Conservation (phyloP, 2,797 vertebrate genomes). For the Esox masquinongy region DNA sequence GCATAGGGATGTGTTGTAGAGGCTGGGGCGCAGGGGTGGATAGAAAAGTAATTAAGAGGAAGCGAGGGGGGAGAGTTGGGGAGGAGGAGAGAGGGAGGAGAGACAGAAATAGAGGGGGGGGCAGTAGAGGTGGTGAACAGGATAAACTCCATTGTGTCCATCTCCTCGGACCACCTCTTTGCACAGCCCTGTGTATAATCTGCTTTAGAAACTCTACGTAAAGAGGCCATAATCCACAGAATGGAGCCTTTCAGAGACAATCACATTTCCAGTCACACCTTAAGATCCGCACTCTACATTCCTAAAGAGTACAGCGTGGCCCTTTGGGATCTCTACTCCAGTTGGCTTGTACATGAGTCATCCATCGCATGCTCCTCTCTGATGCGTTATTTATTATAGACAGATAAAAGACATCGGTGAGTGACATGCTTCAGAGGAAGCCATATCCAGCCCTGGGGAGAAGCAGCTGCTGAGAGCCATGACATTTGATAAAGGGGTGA, state of each 20-base stretch:
- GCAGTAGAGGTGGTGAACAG: background rate
- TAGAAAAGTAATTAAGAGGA: background rate
- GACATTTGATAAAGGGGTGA: constrained; percentile 60
- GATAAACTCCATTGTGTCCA: constrained; percentile 23
- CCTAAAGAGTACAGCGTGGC: constrained; percentile 39
- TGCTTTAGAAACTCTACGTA: background rate
- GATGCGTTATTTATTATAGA: constrained; percentile 64
- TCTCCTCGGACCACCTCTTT: constrained; percentile 19
- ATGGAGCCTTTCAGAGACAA: background rate
- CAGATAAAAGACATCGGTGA: constrained; percentile 63
- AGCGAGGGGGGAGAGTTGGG: constrained; percentile 12
- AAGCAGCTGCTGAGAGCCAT: constrained; percentile 58
- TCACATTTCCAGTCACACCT: background rate
- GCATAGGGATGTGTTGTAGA: background rate
- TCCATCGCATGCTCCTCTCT: constrained; percentile 47
- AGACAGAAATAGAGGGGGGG: background rate
- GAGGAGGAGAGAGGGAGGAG: background rate
- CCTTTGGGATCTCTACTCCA: constrained; percentile 33
- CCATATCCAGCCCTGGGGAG: constrained; percentile 49
- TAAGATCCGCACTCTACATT: constrained; percentile 2
- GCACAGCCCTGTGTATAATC: constrained; percentile 27
- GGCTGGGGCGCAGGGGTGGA: too few relatives aligned
- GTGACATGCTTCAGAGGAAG: constrained; percentile 54
- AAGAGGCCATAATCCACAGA: background rate
- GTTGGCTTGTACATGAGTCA: constrained; percentile 43